These are phyloP conservation scores for Calliopsis andreniformis DNA, from an alignment of 1,140 invertebrate genomes.

Conservation along the genomic window DNA sequence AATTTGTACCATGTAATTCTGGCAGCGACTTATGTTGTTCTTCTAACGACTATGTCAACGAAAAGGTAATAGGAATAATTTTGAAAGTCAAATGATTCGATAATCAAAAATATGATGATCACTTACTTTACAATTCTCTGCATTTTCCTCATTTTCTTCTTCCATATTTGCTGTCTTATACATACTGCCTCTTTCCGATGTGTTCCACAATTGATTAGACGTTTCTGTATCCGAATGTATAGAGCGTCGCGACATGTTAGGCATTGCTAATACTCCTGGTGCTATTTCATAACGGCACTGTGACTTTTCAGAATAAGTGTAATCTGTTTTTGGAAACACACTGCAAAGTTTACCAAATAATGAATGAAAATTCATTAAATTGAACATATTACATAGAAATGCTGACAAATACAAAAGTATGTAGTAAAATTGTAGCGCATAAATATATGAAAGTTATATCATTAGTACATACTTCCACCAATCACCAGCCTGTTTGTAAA, in stretches of 20 bases:
- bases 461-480: conserved; percentile 81
- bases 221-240: conserved; percentile 71
- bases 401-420: not conserved
- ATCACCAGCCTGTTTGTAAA: conserved; percentile 79
- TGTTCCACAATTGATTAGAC: conserved; percentile 59
- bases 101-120: too few species aligned
- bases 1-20: conserved; percentile 12
- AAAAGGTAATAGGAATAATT: not conserved
- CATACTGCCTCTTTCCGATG: conserved; percentile 49
- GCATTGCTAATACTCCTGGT: conserved; percentile 89
- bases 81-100: too few species aligned
- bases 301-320: conserved; percentile 89
- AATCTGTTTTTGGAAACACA: conserved; percentile 91
- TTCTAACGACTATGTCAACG: not conserved
- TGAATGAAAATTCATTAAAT: too few species aligned
- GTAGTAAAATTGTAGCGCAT: too few species aligned
- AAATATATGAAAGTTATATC: too few species aligned
- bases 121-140: conserved; percentile 54
- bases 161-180: conserved; percentile 41
- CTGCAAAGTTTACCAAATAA: conserved; percentile 61
- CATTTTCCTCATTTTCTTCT: conserved; percentile 45
- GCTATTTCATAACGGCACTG: conserved; percentile 88
- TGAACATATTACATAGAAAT: too few species aligned
- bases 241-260: conserved; percentile 90
- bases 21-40: not conserved